These are phyloP conservation scores for Seira sanloemensis DNA, from an alignment of 2,888 invertebrate genomes.

Conservation along the genomic window DNA sequence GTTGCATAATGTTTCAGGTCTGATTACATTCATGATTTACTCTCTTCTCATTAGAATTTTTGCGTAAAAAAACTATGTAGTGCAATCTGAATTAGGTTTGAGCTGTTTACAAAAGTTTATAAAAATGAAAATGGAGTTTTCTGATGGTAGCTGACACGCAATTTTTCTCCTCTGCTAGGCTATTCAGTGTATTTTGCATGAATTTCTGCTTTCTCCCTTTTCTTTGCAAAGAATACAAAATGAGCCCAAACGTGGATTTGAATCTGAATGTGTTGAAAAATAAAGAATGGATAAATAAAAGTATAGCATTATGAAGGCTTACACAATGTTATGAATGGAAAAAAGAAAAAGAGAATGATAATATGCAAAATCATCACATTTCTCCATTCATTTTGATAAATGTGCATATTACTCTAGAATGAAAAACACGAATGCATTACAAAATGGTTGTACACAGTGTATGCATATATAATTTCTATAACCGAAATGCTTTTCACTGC, in stretches of 20 bases:
- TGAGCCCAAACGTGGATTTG: neutral
- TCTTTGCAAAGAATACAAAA: neutral
- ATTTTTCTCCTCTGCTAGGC: no score
- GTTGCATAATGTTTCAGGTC: no score
- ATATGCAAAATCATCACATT: conserved; percentile 31
- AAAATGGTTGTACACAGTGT: no score
- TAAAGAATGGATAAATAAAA: conserved; percentile 28
- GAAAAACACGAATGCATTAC: neutral
- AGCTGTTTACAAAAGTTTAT: no score
- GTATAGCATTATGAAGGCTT: conserved; percentile 13
- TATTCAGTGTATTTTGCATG: neutral
- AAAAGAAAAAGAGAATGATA: conserved; percentile 10
- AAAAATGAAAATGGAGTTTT: no score
- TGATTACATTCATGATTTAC: no score
- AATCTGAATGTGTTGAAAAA: neutral
- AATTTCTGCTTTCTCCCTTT: conserved; percentile 3
- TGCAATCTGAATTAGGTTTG: no score
- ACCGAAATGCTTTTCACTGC: no score
- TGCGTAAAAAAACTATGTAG: no score
- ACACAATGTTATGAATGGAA: neutral
- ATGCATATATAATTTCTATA: no score
- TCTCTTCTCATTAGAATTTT: no score
- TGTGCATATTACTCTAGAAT: neutral
- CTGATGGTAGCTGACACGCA: no score
- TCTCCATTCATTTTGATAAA: neutral